These are phyloP conservation scores for Agrilus planipennis DNA, from an alignment of 1,140 invertebrate species.

Conservation along the genomic window DNA sequence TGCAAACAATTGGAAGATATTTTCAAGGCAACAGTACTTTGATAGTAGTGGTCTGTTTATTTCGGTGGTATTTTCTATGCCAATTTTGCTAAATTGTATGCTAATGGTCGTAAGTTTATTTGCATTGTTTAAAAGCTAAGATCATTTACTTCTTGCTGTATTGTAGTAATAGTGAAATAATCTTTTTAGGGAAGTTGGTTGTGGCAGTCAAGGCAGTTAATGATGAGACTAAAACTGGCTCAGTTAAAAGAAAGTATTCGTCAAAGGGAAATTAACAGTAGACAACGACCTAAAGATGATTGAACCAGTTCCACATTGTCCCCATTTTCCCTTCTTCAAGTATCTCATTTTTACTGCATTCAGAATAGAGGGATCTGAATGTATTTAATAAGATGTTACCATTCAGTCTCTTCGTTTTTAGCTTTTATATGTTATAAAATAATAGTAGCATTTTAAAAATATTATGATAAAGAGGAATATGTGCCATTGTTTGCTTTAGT, in stretches of 20 bases:
- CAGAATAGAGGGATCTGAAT: too few relatives aligned
- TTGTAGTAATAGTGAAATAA: not conserved
- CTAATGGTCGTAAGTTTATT: conserved; percentile 75
- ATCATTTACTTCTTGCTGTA: not conserved
- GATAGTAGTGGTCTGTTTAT: conserved; percentile 87
- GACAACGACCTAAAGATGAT: too few relatives aligned
- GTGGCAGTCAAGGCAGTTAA: conserved; percentile 73
- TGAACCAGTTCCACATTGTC: too few relatives aligned
- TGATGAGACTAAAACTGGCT: conserved; percentile 67
- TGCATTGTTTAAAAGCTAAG: not conserved
- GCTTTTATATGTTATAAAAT: too few relatives aligned
- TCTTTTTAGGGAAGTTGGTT: conserved; percentile 64
- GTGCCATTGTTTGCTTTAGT: too few relatives aligned
- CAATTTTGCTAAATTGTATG: conserved; percentile 82
- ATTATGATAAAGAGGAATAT: too few relatives aligned
- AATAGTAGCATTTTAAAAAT: too few relatives aligned
- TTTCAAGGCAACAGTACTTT: conserved; percentile 85
- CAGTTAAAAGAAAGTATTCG: conserved; percentile 46
- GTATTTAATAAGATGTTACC: too few relatives aligned
- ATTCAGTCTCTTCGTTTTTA: too few relatives aligned
- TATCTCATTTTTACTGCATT: too few relatives aligned
- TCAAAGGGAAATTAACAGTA: too few relatives aligned
- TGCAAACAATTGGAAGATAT: conserved; percentile 70
- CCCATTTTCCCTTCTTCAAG: too few relatives aligned
- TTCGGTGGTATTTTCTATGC: conserved; percentile 81